Percentiles rank a stretch among this genome's conserved stretches.
phyloP scores from a whole-genome alignment of 1,140 invertebrate genomes.

The Pantala flavescens region DNA sequence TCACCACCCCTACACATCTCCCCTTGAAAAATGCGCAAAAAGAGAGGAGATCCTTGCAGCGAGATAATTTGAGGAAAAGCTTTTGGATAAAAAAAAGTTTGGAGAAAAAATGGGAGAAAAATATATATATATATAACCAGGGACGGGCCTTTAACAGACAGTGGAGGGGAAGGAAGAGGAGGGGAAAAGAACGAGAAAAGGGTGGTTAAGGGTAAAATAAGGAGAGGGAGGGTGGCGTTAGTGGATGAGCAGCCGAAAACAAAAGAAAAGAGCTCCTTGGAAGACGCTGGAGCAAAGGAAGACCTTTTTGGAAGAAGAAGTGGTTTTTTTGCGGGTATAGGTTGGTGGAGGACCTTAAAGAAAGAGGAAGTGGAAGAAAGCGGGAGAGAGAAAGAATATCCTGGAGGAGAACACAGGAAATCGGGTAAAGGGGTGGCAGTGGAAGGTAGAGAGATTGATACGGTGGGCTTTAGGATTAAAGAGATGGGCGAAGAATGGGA shows the following conservation, averaged over 20 bases:
- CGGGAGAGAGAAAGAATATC: neutral
- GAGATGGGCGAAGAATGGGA: too few species aligned
- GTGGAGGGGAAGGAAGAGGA: neutral
- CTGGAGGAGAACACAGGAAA: too few species aligned
- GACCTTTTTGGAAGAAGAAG: neutral
- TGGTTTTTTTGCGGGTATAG: neutral
- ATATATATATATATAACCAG: neutral
- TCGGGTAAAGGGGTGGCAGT: too few species aligned
- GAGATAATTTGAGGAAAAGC: constrained; percentile 7
- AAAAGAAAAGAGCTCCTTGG: neutral
- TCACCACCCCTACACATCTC: neutral
- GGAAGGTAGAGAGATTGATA: too few species aligned
- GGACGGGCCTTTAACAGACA: neutral
- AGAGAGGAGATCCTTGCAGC: neutral
- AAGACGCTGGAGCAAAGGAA: neutral
- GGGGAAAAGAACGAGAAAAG: neutral
- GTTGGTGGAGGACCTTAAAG: neutral
- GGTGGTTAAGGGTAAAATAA: neutral
- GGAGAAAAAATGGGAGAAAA: neutral
- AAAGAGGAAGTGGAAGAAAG: neutral
- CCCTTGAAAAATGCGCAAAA: neutral
- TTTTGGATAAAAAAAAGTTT: neutral
- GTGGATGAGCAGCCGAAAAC: constrained; percentile 7
- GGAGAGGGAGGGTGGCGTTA: neutral
- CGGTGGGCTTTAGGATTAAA: too few species aligned